phyloP scores from a whole-genome alignment of 2,888 invertebrate genomes.

The Sepioteuthis lessoniana region DNA sequence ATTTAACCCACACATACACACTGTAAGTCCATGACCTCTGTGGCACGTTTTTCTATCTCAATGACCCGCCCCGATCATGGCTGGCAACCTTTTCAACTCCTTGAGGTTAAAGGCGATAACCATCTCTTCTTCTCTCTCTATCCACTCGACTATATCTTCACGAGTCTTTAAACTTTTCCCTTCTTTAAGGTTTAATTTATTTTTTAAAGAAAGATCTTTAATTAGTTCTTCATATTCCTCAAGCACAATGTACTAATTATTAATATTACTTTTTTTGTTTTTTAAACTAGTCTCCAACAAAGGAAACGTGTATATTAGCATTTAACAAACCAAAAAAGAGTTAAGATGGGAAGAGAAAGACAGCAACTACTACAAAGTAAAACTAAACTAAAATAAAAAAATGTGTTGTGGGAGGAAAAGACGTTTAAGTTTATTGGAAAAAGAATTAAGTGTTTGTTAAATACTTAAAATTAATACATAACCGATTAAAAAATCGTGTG shows the following conservation, averaged over 20 bases:
- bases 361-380: background rate
- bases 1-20: background rate
- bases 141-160: background rate
- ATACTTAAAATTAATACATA: background rate
- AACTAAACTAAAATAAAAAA: background rate
- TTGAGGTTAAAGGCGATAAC: conserved; percentile 42
- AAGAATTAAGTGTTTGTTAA: background rate
- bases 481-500: background rate
- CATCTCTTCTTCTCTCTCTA: background rate
- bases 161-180: too few relatives aligned
- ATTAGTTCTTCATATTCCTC: too few relatives aligned
- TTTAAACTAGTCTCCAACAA: background rate
- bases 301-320: background rate
- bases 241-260: too few relatives aligned
- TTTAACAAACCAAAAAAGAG: background rate
- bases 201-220: too few relatives aligned
- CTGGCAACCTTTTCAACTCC: conserved; percentile 47
- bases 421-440: background rate
- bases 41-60: conserved; percentile 1
- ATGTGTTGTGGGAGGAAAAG: background rate
- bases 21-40: background rate
- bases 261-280: background rate
- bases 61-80: conserved; percentile 24
- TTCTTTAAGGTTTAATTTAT: too few relatives aligned
- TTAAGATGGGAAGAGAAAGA: background rate